phyloP scores from a whole-genome alignment of 2,888 invertebrate genomes.

The Tipula lateralis region DNA sequence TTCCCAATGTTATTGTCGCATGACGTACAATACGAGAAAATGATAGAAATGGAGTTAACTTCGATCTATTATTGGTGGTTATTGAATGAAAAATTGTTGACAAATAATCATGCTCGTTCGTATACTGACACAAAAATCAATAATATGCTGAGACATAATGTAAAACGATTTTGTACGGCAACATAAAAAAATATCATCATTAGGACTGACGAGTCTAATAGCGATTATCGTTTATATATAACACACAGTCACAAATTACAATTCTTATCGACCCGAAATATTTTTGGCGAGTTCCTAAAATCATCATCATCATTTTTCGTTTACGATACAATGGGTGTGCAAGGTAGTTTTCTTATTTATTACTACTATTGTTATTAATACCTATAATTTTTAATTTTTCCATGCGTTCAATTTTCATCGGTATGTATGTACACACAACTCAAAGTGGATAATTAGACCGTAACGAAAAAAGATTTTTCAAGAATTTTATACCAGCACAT shows the following conservation, averaged over 20 bases:
- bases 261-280: background rate
- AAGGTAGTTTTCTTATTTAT: conserved; percentile 3
- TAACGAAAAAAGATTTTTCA: background rate
- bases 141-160: background rate
- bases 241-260: background rate
- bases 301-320: background rate
- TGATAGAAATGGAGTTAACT: background rate
- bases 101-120: background rate
- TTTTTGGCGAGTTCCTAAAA: background rate
- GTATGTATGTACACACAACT: background rate
- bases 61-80: background rate
- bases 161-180: background rate
- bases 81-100: conserved; percentile 7
- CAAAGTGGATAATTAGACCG: background rate
- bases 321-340: background rate
- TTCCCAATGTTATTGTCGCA: background rate
- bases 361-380: background rate
- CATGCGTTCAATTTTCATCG: background rate
- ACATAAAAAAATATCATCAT: background rate
- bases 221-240: background rate
- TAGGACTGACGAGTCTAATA: background rate
- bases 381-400: background rate
- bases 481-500: background rate
- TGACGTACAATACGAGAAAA: background rate
- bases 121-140: background rate